Percentiles rank a stretch among this genome's conserved stretches.
Evolutionary conservation across 1,140 invertebrate species (phyloP).

Genomic region (Olivierus martensii): DNA sequence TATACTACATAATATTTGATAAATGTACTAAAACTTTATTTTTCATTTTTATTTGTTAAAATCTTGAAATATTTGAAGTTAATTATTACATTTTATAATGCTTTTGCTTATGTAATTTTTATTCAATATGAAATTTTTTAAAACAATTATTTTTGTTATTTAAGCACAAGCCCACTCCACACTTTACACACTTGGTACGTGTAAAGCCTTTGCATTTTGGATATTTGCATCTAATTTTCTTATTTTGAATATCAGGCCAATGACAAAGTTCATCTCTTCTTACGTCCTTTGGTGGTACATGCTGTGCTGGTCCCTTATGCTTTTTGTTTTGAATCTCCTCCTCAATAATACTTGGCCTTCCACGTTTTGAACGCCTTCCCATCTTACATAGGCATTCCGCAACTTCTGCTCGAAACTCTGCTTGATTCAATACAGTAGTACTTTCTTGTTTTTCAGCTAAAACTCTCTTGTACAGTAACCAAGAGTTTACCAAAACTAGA

Average conservation of each 20-base stretch:
- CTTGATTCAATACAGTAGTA: too few relatives aligned
- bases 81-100: too few relatives aligned
- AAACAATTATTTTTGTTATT: too few relatives aligned
- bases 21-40: too few relatives aligned
- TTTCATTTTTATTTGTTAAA: too few relatives aligned
- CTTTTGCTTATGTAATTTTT: too few relatives aligned
- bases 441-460: too few relatives aligned
- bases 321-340: not conserved
- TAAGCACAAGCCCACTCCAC: too few relatives aligned
- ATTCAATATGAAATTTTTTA: too few relatives aligned
- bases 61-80: too few relatives aligned
- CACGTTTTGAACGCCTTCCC: not conserved
- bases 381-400: not conserved
- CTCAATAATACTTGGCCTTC: not conserved
- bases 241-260: not conserved
- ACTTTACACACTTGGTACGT: too few relatives aligned
- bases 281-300: not conserved
- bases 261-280: not conserved
- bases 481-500: constrained; percentile 24
- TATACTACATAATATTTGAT: too few relatives aligned
- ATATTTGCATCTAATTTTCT: not conserved
- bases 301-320: not conserved
- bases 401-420: not conserved
- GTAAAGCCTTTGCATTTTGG: not conserved
- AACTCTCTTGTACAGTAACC: constrained; percentile 19